phyloP scores from a whole-genome alignment of 2,797 vertebrate species.

The Syncerus caffer region DNA sequence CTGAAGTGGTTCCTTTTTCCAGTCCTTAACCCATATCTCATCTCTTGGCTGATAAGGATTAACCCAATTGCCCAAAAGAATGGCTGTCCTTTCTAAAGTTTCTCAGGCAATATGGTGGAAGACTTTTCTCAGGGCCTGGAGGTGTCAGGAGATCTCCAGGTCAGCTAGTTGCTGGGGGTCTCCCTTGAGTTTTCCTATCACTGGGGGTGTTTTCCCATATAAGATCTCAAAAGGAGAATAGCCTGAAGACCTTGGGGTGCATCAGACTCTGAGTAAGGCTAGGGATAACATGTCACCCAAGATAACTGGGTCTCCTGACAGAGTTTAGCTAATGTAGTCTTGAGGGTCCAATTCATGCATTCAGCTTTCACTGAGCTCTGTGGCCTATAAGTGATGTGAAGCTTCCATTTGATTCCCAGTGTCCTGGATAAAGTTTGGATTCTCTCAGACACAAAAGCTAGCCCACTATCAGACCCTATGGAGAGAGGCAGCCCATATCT shows the following conservation, averaged over 20 bases:
- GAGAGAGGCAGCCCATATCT: not conserved
- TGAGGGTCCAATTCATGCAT: not conserved
- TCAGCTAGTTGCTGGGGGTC: not conserved
- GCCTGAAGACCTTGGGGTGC: not conserved
- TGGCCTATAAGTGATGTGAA: not conserved
- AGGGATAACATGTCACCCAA: not conserved
- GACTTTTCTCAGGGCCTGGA: not conserved
- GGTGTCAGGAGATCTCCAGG: not conserved
- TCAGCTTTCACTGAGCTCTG: not conserved
- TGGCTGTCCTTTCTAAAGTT: not conserved
- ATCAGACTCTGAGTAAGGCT: not conserved
- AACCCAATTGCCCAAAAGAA: not conserved
- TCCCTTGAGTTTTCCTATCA: not conserved
- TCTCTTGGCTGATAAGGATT: not conserved
- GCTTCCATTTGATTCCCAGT: not conserved
- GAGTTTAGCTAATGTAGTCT: not conserved
- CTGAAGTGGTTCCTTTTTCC: not conserved
- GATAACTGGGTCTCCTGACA: not conserved
- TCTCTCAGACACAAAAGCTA: not conserved
- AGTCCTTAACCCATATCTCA: not conserved
- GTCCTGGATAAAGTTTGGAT: not conserved
- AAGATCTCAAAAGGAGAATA: not conserved
- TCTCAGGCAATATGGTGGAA: not conserved
- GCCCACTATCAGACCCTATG: not conserved
- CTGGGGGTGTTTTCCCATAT: not conserved